A percentile compares a stretch with the other conserved stretches of the same genome.
These are phyloP conservation scores for Nannospalax galili DNA, from an alignment of 2,113 vertebrate species.

Conservation along the genomic window DNA sequence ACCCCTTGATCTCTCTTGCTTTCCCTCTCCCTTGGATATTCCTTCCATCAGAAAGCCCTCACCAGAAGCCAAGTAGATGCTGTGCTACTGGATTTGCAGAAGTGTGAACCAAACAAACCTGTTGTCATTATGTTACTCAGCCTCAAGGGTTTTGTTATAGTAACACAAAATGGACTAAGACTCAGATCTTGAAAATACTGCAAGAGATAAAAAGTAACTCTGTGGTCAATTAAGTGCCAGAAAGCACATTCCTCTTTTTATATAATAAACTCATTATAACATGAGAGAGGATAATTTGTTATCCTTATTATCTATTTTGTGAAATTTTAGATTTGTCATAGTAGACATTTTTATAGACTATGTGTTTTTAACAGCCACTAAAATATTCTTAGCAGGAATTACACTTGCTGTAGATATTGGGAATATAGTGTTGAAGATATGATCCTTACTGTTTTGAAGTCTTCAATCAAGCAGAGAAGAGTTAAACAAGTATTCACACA, in stretches of 20 bases:
- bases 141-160: not conserved
- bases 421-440: not conserved
- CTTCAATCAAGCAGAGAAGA: not conserved
- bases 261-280: not conserved
- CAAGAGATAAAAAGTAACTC: not conserved
- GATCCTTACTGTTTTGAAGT: not conserved
- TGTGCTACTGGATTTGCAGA: not conserved
- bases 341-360: not conserved
- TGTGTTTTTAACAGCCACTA: not conserved
- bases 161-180: not conserved
- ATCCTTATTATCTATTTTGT: not conserved
- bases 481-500: constrained; percentile 5
- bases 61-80: not conserved
- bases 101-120: not conserved
- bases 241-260: not conserved
- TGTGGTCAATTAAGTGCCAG: not conserved
- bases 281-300: not conserved
- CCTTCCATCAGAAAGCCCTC: not conserved
- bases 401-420: not conserved
- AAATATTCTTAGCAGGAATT: not conserved
- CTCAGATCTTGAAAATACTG: not conserved
- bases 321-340: not conserved
- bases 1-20: not conserved
- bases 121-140: not conserved
- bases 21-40: not conserved